Base-by-base conservation (phyloP, 2,888 invertebrate genomes). In the Busseola fusca region DNA sequence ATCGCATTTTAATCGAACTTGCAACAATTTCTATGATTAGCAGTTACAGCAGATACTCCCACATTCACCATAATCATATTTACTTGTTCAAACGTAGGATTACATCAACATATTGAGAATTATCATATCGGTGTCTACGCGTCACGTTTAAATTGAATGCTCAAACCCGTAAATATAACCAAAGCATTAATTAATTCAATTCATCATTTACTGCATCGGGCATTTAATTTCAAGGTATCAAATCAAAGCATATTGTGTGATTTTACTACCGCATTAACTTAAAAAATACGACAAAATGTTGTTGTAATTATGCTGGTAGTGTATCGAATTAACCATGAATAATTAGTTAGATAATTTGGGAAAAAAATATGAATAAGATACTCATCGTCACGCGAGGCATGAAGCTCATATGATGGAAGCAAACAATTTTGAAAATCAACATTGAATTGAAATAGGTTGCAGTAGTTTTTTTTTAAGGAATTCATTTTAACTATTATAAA, bases 291-390 rank as follows among this genome's bases (percentile, higher is more conserved):
- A 65, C 67, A 60, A 25, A 58, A 48, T 62, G 50, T 68, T 21
- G 16, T 34, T 54, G 40, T 65, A 25, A 56, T 74, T 42, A 50
- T n/a, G 50, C 30, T 56, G 42, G 30, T 54, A 70, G 30, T 14
- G 42, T 74, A 65, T 67, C 37, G 27, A 74, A 67, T 74, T 74
- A 74, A 57, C 34, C 42, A 25, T 6, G 48, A 40, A 48, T 70
- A 71, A 67, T 78, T 64, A 78, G 48, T 60, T 40, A 56, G 30
- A 68, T 68, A 72, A 75, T 78, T 75, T 58, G 64, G 71, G 75
- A 78, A 75, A 69, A n/a, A 78, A 64, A 57, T 64, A 75, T 72
- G 62, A 66, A 58, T 68, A 72, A 50, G 71, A 75, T 75, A 37
- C 12, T 74, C 74, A 78, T 58, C 67, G 62, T 68, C 72, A 78